Base-by-base conservation (phyloP, 2,797 vertebrate genomes). In the Parauchenoglanis punctatus region DNA sequence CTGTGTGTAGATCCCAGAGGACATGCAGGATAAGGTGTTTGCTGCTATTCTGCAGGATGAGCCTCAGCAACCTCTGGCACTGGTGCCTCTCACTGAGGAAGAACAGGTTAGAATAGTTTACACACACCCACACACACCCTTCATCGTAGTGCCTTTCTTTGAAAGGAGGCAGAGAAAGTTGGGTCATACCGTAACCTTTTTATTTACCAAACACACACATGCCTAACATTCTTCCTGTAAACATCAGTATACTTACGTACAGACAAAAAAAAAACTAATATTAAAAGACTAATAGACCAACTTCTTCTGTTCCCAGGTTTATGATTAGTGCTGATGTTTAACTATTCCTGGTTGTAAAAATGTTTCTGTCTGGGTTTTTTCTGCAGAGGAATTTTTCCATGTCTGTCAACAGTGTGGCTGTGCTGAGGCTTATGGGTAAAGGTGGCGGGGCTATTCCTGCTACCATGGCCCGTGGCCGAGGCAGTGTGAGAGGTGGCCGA, bases 321-420 rank as follows among this genome's bases (percentile, higher is more conserved):
- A 84, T 67, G 2, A n/a, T 61, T 13, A 20, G 7, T 73, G 40
- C 7, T 81, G 58, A 35, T 68, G 13, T 88, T 54, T 76, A 1
- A 4, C 49, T 63, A 54, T 82, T 82, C 10, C 10, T 85, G 49
- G 13, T 73, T 83, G 31, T 85, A 63, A 84, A 23, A 54, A 6
- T 81, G 8, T 31, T 58, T 73, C 25, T 65, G 6, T 31, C 3
- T 85, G 0, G 4, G 7, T 40, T 31, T 63, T 46, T 7, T 59
- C 88, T 91, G 67, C 96, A 98, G 97, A 97, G 97, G 93, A 98
- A 98, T 94, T 98, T 98, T 95, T 98, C 97, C 93, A 96, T 98
- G 96, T 98, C 97, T 81, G 97, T 98, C 94, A 98, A 98, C 94
- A 98, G 97, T 86, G 97, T 97, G 93, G 97, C 97, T 2, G 97